Conservation (phyloP, 2,797 vertebrate genomes). For the Chelon auratus region DNA sequence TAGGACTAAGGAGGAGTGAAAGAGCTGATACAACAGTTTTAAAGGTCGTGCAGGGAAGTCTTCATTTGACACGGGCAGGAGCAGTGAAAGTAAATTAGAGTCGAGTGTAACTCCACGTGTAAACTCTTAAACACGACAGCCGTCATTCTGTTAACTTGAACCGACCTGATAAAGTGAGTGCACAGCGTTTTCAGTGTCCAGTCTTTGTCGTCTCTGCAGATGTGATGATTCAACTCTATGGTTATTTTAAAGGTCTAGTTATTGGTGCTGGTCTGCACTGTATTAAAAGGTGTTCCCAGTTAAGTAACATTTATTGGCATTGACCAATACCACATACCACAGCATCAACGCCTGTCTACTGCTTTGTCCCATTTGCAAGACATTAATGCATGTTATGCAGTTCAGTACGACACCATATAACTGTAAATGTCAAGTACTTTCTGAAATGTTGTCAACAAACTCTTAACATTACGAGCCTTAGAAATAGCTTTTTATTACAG, state of each 20-base stretch:
- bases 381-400: slow-evolving; percentile 11
- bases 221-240: slow-evolving; percentile 25
- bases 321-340: slow-evolving; percentile 58
- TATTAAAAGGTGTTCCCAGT: slow-evolving; percentile 46
- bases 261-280: slow-evolving; percentile 2
- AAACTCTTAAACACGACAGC: neutral
- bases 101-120: neutral
- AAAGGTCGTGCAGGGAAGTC: slow-evolving; percentile 51
- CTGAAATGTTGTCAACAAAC: slow-evolving; percentile 20
- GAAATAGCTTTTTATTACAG: slow-evolving; percentile 16
- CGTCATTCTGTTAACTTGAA: neutral
- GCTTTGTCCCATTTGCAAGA: slow-evolving; percentile 7
- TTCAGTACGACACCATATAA: slow-evolving; percentile 13
- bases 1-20: slow-evolving; percentile 2
- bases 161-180: neutral
- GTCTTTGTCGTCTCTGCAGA: neutral
- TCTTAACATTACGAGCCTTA: neutral
- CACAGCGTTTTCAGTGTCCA: neutral
- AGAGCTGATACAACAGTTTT: slow-evolving; percentile 54
- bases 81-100: slow-evolving; percentile 5
- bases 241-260: slow-evolving; percentile 46
- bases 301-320: slow-evolving; percentile 41
- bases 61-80: slow-evolving; percentile 14
- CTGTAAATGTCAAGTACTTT: neutral
- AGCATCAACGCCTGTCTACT: slow-evolving; percentile 58